These are phyloP conservation scores for Sebastes fasciatus DNA, from an alignment of 2,113 vertebrate species.

Conservation along the genomic window DNA sequence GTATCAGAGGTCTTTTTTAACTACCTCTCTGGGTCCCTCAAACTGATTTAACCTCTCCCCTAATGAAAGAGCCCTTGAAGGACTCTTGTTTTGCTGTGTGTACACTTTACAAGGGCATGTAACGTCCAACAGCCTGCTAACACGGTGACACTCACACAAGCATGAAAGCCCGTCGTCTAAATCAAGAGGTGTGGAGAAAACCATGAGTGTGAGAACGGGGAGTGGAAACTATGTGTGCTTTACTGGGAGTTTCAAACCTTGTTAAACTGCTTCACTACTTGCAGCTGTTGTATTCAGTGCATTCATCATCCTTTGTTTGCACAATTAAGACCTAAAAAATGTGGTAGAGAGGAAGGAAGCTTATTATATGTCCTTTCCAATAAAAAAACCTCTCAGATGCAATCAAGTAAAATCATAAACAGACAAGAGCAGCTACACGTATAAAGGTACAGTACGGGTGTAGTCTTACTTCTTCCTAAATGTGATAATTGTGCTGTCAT, in stretches of 20 bases:
- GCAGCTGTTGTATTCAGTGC: not conserved
- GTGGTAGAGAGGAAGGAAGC: not conserved
- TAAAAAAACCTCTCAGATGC: not conserved
- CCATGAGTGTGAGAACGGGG: constrained; percentile 22
- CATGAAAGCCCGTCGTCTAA: constrained; percentile 35
- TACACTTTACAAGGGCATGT: not conserved
- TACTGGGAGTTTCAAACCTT: not conserved
- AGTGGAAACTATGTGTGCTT: constrained; percentile 7
- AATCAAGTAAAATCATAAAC: not conserved
- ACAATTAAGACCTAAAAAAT: not conserved
- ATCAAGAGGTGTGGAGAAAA: constrained; percentile 32
- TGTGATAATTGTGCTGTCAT: not conserved
- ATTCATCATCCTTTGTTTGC: not conserved
- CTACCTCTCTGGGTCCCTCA: not conserved
- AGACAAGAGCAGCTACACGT: not conserved
- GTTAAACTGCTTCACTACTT: not conserved
- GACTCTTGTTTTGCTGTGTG: constrained; percentile 2
- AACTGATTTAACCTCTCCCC: not conserved
- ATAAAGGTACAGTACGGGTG: not conserved
- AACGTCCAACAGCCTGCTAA: constrained; percentile 35
- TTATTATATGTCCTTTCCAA: not conserved
- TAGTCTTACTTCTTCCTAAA: not conserved
- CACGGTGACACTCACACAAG: constrained; percentile 31
- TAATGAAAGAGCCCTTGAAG: constrained; percentile 15
- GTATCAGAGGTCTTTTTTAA: not conserved